These are phyloP conservation scores for Hiodon alosoides DNA, from an alignment of 2,113 vertebrate species.

Conservation along the genomic window DNA sequence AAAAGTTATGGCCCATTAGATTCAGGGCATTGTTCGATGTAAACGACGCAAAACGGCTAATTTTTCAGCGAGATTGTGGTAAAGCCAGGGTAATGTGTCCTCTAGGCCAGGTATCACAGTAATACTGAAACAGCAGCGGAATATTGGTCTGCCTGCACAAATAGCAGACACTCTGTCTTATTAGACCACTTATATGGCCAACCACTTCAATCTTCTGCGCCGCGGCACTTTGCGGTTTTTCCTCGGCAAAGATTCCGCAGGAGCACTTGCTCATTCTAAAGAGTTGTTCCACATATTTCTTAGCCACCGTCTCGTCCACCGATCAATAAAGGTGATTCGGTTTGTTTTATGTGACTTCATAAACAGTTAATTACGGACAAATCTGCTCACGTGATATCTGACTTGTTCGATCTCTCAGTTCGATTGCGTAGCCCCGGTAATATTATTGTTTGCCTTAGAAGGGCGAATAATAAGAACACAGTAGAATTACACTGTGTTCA, in stretches of 20 bases:
- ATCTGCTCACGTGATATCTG: too few relatives aligned
- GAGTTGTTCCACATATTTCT: not conserved
- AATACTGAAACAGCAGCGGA: not conserved
- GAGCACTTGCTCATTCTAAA: not conserved
- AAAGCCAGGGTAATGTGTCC: not conserved
- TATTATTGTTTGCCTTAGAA: too few relatives aligned
- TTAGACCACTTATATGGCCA: not conserved
- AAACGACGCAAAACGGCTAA: not conserved
- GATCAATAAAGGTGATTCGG: conserved; percentile 1
- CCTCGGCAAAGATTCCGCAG: not conserved
- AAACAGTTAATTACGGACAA: not conserved
- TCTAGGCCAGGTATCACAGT: not conserved
- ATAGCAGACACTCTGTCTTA: not conserved
- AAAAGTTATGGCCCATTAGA: conserved; percentile 20
- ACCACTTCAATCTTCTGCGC: not conserved
- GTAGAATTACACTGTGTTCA: too few relatives aligned
- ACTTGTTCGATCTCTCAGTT: too few relatives aligned
- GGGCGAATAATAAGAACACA: too few relatives aligned
- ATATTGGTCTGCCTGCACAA: not conserved
- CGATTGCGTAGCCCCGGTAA: too few relatives aligned
- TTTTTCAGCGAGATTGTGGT: conserved; percentile 13
- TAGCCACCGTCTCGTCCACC: not conserved
- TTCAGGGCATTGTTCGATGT: not conserved
- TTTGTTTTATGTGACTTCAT: not conserved
- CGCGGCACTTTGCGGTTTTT: not conserved